Evolutionary conservation across 2,113 vertebrate species (phyloP).

Genomic region (Chelonoidis abingdonii): DNA sequence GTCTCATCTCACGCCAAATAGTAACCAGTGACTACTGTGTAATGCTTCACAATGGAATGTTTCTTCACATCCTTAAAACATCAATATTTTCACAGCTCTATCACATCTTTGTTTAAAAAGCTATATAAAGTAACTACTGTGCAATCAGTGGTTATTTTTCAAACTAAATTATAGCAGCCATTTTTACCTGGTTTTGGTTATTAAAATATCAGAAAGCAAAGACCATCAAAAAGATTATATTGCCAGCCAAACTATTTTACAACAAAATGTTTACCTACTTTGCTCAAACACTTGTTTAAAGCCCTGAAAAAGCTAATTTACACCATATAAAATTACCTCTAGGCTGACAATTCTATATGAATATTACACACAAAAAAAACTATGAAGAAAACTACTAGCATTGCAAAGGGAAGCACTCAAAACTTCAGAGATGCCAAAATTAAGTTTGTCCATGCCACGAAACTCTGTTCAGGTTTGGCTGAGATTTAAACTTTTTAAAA

Average conservation of each 20-base stretch:
- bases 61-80: not conserved
- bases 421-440: not conserved
- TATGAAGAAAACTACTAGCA: not conserved
- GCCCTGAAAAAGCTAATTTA: not conserved
- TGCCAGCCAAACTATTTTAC: not conserved
- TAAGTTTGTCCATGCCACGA: not conserved
- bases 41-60: not conserved
- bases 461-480: accelerated
- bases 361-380: not conserved
- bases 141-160: not conserved
- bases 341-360: not conserved
- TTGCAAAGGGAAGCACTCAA: not conserved
- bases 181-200: not conserved
- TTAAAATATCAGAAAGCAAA: not conserved
- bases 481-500: not conserved
- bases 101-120: not conserved
- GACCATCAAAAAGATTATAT: not conserved
- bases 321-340: not conserved
- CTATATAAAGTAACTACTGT: not conserved
- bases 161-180: not conserved
- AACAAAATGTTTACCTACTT: not conserved
- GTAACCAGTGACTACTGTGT: not conserved
- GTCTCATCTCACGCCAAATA: not conserved
- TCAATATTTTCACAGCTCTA: not conserved
- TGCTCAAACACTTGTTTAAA: not conserved